These are phyloP conservation scores for Chelonoidis abingdonii DNA, from an alignment of 2,113 vertebrate genomes.

Conservation along the genomic window DNA sequence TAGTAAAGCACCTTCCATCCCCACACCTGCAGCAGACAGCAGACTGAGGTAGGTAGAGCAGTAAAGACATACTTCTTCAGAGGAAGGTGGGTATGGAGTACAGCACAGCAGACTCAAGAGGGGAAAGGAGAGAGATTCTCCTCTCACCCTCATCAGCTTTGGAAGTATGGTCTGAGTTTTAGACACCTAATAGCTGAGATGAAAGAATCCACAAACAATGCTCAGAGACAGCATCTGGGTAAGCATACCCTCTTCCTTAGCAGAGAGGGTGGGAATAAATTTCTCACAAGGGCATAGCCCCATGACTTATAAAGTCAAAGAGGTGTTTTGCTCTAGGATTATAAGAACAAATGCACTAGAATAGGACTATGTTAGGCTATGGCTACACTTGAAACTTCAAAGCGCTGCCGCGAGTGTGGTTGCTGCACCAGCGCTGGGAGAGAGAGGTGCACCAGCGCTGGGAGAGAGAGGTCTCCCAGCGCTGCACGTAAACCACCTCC, in stretches of 20 bases:
- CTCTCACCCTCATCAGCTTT: too few relatives aligned
- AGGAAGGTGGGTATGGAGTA: too few relatives aligned
- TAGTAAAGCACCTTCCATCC: background rate
- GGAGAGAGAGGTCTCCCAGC: too few relatives aligned
- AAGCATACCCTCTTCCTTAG: background rate
- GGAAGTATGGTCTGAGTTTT: background rate
- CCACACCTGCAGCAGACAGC: background rate
- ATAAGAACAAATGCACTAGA: background rate
- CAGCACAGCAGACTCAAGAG: background rate
- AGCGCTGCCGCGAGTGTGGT: too few relatives aligned
- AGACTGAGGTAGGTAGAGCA: background rate
- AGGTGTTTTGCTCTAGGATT: background rate
- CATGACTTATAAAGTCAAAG: background rate
- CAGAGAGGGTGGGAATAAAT: rapidly evolving
- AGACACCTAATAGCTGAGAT: background rate
- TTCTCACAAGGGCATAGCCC: background rate
- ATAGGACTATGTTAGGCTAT: background rate
- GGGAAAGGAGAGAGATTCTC: background rate
- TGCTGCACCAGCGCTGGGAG: too few relatives aligned
- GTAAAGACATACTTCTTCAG: background rate
- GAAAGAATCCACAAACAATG: background rate
- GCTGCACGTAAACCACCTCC: too few relatives aligned
- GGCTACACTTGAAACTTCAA: too few relatives aligned
- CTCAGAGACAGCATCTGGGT: background rate
- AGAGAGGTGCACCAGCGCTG: too few relatives aligned